A percentile compares a stretch with the other conserved stretches of the same genome.
Evolutionary conservation across 2,888 invertebrate species (phyloP).

Genomic region (Megastigmus dorsalis): DNA sequence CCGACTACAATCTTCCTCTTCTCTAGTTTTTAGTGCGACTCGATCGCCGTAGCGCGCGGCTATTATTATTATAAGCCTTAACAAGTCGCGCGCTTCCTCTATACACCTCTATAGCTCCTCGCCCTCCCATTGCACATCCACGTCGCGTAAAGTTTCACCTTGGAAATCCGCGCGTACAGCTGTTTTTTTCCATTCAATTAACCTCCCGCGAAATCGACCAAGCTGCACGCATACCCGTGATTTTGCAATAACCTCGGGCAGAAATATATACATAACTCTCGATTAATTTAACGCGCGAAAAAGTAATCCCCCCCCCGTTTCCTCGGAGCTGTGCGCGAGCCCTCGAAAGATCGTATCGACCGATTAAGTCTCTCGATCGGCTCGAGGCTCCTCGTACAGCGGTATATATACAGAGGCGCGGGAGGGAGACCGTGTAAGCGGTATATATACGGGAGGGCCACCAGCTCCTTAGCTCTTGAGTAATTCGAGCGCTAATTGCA

Average conservation of each 20-base stretch:
- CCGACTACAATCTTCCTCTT: background rate
- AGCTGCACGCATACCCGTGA: background rate
- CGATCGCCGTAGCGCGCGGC: too few species aligned
- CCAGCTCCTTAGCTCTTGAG: slow-evolving; percentile 73
- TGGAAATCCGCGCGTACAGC: too few species aligned
- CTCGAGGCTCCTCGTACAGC: slow-evolving; percentile 56
- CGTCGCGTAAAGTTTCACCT: too few species aligned
- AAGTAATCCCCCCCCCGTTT: too few species aligned
- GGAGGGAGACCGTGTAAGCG: slow-evolving; percentile 61
- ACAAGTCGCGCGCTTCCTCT: too few species aligned
- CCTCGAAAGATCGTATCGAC: slow-evolving; percentile 67
- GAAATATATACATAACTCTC: background rate
- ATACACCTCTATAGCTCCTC: background rate
- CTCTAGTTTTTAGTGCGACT: background rate
- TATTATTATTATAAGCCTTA: background rate
- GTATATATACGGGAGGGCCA: slow-evolving; percentile 58
- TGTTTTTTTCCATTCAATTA: background rate
- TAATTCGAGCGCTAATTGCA: slow-evolving; percentile 73
- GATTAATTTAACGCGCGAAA: background rate
- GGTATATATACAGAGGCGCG: slow-evolving; percentile 58
- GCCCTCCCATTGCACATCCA: too few species aligned
- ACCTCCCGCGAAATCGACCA: background rate
- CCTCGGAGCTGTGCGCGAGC: too few species aligned
- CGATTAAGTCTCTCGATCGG: slow-evolving; percentile 70
- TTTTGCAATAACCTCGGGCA: background rate